phyloP scores from a whole-genome alignment of 2,888 invertebrate genomes.

The Chironomus tentans region DNA sequence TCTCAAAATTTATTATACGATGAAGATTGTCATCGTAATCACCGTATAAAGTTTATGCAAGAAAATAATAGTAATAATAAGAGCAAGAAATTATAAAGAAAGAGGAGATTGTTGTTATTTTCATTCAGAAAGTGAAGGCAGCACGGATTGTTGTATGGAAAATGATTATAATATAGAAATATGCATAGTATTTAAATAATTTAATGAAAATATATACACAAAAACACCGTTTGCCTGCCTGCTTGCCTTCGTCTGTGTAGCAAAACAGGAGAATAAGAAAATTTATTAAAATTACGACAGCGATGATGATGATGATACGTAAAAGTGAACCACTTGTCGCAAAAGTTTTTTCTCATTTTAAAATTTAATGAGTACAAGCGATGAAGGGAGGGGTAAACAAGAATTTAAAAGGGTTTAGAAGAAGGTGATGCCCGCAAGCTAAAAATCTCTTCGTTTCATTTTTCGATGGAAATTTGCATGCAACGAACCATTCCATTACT shows the following conservation, averaged over 20 bases:
- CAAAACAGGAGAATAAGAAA: background rate
- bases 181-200: conserved; percentile 22
- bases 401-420: background rate
- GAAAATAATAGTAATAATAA: background rate
- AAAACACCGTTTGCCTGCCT: too few species aligned
- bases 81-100: background rate
- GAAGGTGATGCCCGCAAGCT: background rate
- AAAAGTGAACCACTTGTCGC: conserved; percentile 21
- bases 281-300: background rate
- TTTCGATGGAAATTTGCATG: background rate
- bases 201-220: conserved; percentile 16
- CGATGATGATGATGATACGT: background rate
- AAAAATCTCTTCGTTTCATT: background rate
- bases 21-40: too few species aligned
- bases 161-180: conserved; percentile 22
- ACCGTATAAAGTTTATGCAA: too few species aligned
- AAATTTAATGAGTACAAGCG: background rate
- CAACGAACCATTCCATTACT: background rate
- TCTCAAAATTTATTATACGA: too few species aligned
- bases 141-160: background rate
- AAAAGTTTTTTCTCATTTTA: conserved; percentile 9
- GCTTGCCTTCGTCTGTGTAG: too few species aligned
- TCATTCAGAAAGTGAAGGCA: too few species aligned
- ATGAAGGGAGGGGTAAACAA: background rate
- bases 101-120: background rate